A percentile compares a stretch with the other conserved stretches of the same genome.
These are phyloP conservation scores for Sarcoramphus papa DNA, from an alignment of 2,797 vertebrate genomes.

Conservation along the genomic window DNA sequence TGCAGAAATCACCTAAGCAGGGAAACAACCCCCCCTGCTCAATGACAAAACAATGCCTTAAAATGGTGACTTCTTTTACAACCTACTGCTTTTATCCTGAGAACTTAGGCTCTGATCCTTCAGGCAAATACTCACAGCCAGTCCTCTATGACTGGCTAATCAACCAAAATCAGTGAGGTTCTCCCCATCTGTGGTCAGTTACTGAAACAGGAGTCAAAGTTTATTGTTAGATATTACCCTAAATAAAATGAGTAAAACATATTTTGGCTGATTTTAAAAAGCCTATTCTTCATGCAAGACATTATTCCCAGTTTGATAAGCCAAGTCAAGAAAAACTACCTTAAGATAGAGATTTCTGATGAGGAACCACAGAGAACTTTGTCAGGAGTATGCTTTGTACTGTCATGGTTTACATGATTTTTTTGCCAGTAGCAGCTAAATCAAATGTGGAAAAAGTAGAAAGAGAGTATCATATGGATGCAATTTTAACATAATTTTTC, in stretches of 20 bases:
- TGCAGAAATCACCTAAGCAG: background rate
- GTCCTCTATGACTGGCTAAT: background rate
- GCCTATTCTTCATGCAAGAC: background rate
- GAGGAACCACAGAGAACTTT: background rate
- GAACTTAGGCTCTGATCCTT: background rate
- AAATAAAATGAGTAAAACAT: background rate
- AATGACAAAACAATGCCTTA: background rate
- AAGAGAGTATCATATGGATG: background rate
- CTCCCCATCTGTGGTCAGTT: background rate
- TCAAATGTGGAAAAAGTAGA: background rate
- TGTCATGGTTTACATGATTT: background rate
- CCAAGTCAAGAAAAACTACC: background rate
- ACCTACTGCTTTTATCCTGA: background rate
- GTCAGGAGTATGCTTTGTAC: background rate
- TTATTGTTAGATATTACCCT: background rate
- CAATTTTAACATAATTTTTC: background rate
- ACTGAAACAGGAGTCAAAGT: background rate
- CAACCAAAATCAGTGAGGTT: background rate
- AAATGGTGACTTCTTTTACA: background rate
- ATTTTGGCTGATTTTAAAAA: background rate
- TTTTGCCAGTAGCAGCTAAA: background rate
- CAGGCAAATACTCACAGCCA: background rate
- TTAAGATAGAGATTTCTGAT: background rate
- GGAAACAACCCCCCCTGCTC: accelerated
- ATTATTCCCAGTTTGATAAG: background rate